These are phyloP conservation scores for Trichacis sp. DNA, from an alignment of 2,888 invertebrate genomes.

Conservation along the genomic window DNA sequence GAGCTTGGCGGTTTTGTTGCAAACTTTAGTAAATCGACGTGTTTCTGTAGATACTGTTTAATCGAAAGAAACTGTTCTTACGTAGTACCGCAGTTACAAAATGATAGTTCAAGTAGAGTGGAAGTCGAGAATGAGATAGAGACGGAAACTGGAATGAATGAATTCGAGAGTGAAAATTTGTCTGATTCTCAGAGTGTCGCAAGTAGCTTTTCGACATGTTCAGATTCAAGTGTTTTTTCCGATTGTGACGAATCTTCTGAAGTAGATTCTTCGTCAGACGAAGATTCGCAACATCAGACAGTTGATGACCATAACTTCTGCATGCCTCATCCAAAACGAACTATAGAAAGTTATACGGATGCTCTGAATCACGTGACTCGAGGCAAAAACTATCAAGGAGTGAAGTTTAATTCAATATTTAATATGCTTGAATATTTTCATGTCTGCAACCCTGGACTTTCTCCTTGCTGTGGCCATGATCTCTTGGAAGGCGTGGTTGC, in stretches of 20 bases:
- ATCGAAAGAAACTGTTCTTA: not conserved
- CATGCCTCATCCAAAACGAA: not conserved
- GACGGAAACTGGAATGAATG: too few species aligned
- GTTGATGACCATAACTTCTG: not conserved
- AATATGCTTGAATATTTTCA: constrained; percentile 29
- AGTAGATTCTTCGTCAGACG: too few species aligned
- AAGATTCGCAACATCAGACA: too few species aligned
- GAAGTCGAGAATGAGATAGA: too few species aligned
- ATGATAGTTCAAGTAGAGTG: too few species aligned
- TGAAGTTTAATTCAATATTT: constrained; percentile 40
- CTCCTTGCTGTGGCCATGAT: constrained; percentile 42
- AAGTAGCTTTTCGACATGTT: not conserved
- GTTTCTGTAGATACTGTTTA: constrained; percentile 28
- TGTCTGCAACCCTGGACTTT: constrained; percentile 34
- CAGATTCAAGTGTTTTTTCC: not conserved
- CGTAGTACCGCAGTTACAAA: too few species aligned
- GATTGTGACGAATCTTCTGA: not conserved
- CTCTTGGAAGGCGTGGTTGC: constrained; percentile 31
- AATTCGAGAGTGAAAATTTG: too few species aligned
- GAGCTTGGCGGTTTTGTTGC: constrained; percentile 52
- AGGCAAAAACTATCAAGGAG: constrained; percentile 16
- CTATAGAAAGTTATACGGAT: not conserved
- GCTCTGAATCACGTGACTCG: not conserved
- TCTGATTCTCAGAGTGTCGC: too few species aligned
- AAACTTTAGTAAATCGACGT: constrained; percentile 45